These are phyloP conservation scores for Hyla sarda DNA, from an alignment of 2,113 vertebrate species.

Conservation along the genomic window DNA sequence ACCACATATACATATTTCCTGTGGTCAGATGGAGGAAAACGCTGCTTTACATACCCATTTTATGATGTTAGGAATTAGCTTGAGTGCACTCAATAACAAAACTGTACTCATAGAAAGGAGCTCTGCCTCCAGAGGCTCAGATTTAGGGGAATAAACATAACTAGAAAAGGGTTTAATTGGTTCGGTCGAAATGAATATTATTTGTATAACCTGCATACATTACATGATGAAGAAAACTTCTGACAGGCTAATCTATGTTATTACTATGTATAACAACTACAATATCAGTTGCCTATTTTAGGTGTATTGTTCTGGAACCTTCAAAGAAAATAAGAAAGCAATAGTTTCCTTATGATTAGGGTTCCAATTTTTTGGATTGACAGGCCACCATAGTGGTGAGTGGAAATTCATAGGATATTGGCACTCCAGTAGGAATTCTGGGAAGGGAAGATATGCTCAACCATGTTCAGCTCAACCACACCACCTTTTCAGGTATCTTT, in stretches of 20 bases:
- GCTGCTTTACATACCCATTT: constrained; percentile 64
- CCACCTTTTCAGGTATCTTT: too few relatives aligned
- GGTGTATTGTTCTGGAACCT: too few relatives aligned
- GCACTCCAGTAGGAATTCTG: too few relatives aligned
- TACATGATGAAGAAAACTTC: not conserved
- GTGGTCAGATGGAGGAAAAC: constrained; percentile 57
- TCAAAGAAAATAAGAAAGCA: too few relatives aligned
- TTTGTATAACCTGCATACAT: not conserved
- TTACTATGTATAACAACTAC: not conserved
- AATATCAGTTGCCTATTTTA: constrained; percentile 7
- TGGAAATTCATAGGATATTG: too few relatives aligned
- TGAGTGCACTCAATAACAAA: constrained; percentile 55
- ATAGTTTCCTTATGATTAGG: too few relatives aligned
- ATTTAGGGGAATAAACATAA: not conserved
- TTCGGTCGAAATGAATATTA: not conserved
- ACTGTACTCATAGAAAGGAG: not conserved
- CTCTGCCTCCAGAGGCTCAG: not conserved
- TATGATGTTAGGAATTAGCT: constrained; percentile 64
- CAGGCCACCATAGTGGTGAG: too few relatives aligned
- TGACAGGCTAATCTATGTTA: not conserved
- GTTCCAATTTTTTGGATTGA: too few relatives aligned
- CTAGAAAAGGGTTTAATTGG: not conserved
- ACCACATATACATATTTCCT: constrained; percentile 67
- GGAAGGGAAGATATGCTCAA: too few relatives aligned
- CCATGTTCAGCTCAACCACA: too few relatives aligned